Percentiles rank a stretch among this genome's conserved stretches.
phyloP scores from a whole-genome alignment of 2,797 vertebrate species.

The Chrysocyon brachyurus region DNA sequence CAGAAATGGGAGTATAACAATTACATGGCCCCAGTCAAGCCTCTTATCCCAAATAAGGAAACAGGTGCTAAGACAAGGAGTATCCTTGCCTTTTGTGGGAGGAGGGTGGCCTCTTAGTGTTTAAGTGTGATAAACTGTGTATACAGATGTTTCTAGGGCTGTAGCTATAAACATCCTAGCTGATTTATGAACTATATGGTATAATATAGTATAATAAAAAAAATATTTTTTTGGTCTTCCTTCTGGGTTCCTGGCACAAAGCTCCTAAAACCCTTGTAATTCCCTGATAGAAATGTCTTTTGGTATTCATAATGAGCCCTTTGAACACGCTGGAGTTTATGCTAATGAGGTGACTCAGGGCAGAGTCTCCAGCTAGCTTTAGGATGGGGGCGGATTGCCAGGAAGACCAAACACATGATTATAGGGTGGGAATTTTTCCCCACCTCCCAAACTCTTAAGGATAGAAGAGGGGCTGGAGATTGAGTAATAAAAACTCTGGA shows the following conservation, averaged over 20 bases:
- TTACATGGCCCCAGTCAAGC: neutral
- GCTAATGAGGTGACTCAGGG: neutral
- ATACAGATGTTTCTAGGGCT: neutral
- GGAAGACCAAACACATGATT: neutral
- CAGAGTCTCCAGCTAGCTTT: neutral
- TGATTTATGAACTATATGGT: neutral
- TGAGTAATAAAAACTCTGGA: neutral
- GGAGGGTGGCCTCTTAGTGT: neutral
- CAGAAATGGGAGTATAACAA: neutral
- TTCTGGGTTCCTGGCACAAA: neutral
- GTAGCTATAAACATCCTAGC: neutral
- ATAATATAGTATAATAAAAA: neutral
- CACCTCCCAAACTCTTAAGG: neutral
- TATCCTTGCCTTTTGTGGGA: neutral
- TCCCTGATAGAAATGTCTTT: neutral
- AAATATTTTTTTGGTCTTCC: neutral
- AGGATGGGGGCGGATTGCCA: neutral
- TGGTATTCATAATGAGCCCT: neutral
- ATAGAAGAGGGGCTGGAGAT: neutral
- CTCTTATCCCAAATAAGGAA: neutral
- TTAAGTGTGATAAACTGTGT: neutral
- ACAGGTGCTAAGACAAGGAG: neutral
- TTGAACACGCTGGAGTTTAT: neutral
- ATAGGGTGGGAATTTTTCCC: neutral
- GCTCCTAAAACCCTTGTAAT: neutral